Evolutionary conservation across 2,888 invertebrate species (phyloP), one percentile per base, ranked within the genome.

Genomic region (Patella ulyssiponensis): DNA sequence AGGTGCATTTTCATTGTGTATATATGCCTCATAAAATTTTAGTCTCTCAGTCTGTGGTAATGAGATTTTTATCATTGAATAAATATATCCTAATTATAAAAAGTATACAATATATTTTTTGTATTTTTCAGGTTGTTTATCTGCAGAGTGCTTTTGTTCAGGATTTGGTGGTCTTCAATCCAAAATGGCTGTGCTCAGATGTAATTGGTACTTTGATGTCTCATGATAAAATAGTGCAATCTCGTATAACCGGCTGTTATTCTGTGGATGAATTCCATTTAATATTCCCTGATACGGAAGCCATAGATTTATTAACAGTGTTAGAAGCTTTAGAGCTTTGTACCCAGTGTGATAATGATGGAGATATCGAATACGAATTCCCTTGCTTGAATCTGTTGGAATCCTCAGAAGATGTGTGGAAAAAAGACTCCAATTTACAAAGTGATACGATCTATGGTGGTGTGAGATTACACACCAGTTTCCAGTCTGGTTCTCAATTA

Each of bases 291-390:
- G 94, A 95, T 80, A 94, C 94, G 79, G 95, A 95, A 86, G 94
- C 95, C 5, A 91, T 93, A 77, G 94, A 95, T 86, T 93, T 95
- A 84, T 92, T 96, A 72, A 94, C 94, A 76, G 90, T 93, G 14
- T 91, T 96, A 71, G 95, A 95, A 91, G 94, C 95, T 9, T 92
- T 95, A 78, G 94, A 95, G 88, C 91, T 95, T 73, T 95, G 95
- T 87, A 94, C 94, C 77, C 91, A 94, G 93, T 95, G 94, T 90
- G 95, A 95, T 85, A 94, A 94, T 54, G 95, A 95, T 78, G 95
- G 94, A 3, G 95, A 95, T 86, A 92, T 94, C 17, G 95, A 95
- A 86, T 95, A 94, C 89, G 95, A 96, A 91, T 95, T 96, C 88
- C 95, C 95, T 0, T 94, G 95, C 85, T 94, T 95, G 88, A 92